Base-by-base conservation (phyloP, 2,797 vertebrate genomes). In the Sebastes steindachneri region DNA sequence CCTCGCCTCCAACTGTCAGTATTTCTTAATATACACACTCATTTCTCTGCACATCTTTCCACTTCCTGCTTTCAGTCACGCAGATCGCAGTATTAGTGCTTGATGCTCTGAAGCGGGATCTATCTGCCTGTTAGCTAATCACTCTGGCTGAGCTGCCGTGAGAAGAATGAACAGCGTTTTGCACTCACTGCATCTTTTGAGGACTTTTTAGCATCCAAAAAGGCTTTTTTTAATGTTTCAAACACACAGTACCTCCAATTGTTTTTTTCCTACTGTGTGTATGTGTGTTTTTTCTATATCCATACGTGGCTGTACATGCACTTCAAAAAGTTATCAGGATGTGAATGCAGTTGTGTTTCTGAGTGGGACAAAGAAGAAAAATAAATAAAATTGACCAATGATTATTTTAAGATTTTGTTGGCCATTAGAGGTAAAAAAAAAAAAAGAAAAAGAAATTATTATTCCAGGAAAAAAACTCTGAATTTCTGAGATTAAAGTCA, bases 91-190 rank as follows among this genome's bases (percentile, higher is more conserved):
- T 55, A 17, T 75, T 59, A n/a, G 48, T 45, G 66, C 72, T 25
- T 9, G 65, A 58, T 37, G 73, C 59, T 76, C 63, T 75, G 51
- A 28, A 28, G 68, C 55, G 10, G 64, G 11, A 33, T 53, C 65
- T 65, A 2, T 68, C 71, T 71, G 57, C 19, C 19, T 70, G 73
- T 66, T 67, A 10, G 59, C 48, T 73, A 68, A 60, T 14, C 12
- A 45, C 80, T 74, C 29, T 17, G 26, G 8, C 74, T 37, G 71
- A 76, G 75, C 9, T 29, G 12, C 55, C 12, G 17, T 72, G 80
- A 74, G 51, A 41, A 53, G 45, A 68, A 80, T 54, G 28, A 84
- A 71, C 75, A 59, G 26, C 9, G 1, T 35, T 85, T 71, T 83
- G 57, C 75, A 57, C 72, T 74, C 60, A 23, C 5, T 29, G 33